phyloP scores from a whole-genome alignment of 2,888 invertebrate species.

The Adelphocoris suturalis region DNA sequence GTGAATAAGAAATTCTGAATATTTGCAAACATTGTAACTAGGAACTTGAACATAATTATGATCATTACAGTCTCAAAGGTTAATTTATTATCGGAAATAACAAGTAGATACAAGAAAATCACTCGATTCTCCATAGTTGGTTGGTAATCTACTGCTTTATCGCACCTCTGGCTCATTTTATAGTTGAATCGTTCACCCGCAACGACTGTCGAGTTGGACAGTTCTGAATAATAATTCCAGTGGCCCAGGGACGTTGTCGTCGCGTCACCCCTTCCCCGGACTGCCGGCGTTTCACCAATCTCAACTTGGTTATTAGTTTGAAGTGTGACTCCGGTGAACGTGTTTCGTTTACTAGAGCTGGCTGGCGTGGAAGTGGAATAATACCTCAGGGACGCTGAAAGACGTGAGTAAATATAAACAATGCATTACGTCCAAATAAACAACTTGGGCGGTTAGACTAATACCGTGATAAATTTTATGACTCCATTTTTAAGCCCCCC shows the following conservation, averaged over 20 bases:
- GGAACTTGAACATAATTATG: no score
- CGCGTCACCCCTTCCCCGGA: not conserved
- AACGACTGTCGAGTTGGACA: not conserved
- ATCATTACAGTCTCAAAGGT: no score
- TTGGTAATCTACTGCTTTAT: not conserved
- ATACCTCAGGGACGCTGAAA: not conserved
- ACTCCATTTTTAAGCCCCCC: no score
- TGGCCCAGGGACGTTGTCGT: not conserved
- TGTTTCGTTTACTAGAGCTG: not conserved
- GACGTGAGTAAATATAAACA: not conserved
- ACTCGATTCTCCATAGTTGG: no score
- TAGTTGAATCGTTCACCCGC: not conserved
- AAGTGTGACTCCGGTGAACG: not conserved
- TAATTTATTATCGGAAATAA: no score
- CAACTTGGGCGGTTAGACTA: not conserved
- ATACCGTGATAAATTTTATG: no score
- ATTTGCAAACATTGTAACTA: no score
- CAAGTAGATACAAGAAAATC: no score
- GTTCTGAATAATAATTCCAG: not conserved
- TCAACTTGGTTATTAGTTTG: constrained; percentile 5
- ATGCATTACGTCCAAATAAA: not conserved
- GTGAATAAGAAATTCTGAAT: no score
- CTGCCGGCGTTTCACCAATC: not conserved
- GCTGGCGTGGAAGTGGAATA: not conserved
- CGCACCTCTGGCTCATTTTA: not conserved